phyloP scores from a whole-genome alignment of 2,888 invertebrate genomes.

The Odontocolon sp. region DNA sequence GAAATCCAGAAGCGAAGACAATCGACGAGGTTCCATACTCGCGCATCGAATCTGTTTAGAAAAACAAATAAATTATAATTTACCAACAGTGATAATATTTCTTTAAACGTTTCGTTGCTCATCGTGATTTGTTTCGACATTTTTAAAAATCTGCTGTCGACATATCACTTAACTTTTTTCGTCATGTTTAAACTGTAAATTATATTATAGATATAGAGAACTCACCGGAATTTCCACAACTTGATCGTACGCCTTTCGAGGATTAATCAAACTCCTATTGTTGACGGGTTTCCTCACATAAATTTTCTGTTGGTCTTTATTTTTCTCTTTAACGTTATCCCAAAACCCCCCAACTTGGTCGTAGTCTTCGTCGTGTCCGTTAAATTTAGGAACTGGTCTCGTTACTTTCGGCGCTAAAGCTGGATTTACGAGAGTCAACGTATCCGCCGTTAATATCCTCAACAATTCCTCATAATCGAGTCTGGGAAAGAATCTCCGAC shows the following conservation, averaged over 20 bases:
- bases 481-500: conserved; percentile 85
- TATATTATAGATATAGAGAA: not conserved
- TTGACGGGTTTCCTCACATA: conserved; percentile 56
- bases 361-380: conserved; percentile 41
- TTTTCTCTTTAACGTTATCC: conserved; percentile 63
- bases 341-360: conserved; percentile 66
- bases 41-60: conserved; percentile 75
- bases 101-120: too few species aligned
- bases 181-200: too few species aligned
- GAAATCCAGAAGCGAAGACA: conserved; percentile 86
- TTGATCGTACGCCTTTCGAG: conserved; percentile 70
- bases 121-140: too few species aligned
- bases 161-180: too few species aligned
- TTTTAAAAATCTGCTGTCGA: too few species aligned
- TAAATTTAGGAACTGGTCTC: not conserved
- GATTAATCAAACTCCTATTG: conserved; percentile 70
- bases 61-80: too few species aligned
- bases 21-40: conserved; percentile 84
- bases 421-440: conserved; percentile 75
- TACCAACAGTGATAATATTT: too few species aligned
- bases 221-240: conserved; percentile 77
- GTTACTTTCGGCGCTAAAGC: conserved; percentile 27
- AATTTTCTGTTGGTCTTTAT: conserved; percentile 49
- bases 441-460: conserved; percentile 83
- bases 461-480: conserved; percentile 84